A percentile compares a stretch with the other conserved stretches of the same genome.
Evolutionary conservation across 2,888 invertebrate genomes (phyloP).

Genomic region (Melangyna quadrimaculata): DNA sequence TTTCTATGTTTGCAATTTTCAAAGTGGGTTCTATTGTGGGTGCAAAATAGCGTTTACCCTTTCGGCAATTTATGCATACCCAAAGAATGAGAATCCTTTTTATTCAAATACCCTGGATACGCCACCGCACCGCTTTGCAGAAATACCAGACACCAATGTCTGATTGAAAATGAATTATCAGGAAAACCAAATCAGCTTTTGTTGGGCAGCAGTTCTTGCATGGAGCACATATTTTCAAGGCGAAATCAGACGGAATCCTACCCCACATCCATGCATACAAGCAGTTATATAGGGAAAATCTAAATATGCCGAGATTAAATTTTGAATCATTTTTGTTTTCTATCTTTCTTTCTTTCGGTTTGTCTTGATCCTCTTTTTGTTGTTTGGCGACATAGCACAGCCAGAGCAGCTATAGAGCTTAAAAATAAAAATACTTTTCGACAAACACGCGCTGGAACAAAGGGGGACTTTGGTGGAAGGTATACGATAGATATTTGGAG

Average conservation of each 20-base stretch:
- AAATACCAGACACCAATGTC: slow-evolving; percentile 8
- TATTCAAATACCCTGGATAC: slow-evolving; percentile 6
- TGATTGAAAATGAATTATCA: slow-evolving; percentile 63
- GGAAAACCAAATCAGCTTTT: slow-evolving; percentile 40
- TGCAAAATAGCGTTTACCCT: slow-evolving; percentile 9
- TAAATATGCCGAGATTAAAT: slow-evolving; percentile 63
- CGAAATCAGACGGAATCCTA: not conserved
- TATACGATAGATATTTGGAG: slow-evolving; percentile 15
- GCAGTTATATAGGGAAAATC: slow-evolving; percentile 24
- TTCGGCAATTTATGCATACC: not conserved
- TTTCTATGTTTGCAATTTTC: slow-evolving; percentile 12
- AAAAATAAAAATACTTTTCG: slow-evolving; percentile 37
- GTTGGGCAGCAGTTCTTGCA: not conserved
- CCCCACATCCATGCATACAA: not conserved
- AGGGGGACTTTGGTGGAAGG: slow-evolving; percentile 34
- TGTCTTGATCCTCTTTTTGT: not conserved
- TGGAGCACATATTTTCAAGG: not conserved
- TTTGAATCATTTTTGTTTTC: slow-evolving; percentile 37
- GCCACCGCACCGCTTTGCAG: not conserved
- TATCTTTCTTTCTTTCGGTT: not conserved
- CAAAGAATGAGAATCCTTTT: not conserved
- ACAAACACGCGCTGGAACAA: slow-evolving; percentile 61
- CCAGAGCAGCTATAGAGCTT: not conserved
- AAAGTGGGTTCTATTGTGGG: not conserved
- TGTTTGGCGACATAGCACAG: not conserved